These are phyloP conservation scores for Sibirionetta formosa DNA, from an alignment of 2,797 vertebrate genomes.

Conservation along the genomic window DNA sequence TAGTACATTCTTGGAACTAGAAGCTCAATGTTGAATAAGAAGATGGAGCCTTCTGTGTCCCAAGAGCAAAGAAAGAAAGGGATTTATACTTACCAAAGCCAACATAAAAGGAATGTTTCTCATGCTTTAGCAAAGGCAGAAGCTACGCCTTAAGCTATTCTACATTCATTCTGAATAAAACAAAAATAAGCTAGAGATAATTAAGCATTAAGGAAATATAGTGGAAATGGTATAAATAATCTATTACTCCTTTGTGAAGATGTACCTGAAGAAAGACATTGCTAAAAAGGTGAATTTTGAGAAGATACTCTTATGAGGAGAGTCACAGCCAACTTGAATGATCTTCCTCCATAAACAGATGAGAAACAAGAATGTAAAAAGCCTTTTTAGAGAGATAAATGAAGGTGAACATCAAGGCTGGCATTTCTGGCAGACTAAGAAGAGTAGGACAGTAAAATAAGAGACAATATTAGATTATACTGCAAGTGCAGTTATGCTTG, in stretches of 20 bases:
- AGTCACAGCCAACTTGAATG: neutral
- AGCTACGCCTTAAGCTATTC: neutral
- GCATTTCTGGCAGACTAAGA: neutral
- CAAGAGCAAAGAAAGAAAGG: accelerated
- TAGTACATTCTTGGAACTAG: neutral
- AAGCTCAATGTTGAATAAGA: neutral
- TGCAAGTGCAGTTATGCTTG: neutral
- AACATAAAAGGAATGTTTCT: neutral
- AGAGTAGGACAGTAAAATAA: neutral
- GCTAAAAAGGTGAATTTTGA: neutral
- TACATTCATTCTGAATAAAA: neutral
- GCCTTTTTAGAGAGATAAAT: neutral
- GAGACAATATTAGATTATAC: neutral
- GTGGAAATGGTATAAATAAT: accelerated
- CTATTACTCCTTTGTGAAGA: neutral
- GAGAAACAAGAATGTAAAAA: neutral
- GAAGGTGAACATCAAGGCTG: neutral
- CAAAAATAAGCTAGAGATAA: neutral
- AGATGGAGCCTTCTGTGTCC: neutral
- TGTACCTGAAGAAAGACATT: neutral
- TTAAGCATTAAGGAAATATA: neutral
- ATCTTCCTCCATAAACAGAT: neutral
- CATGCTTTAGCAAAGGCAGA: neutral
- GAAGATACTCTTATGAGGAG: neutral
- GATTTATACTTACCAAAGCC: neutral